Conservation (phyloP, 1,140 invertebrate species). For the Trichonephila clavata region DNA sequence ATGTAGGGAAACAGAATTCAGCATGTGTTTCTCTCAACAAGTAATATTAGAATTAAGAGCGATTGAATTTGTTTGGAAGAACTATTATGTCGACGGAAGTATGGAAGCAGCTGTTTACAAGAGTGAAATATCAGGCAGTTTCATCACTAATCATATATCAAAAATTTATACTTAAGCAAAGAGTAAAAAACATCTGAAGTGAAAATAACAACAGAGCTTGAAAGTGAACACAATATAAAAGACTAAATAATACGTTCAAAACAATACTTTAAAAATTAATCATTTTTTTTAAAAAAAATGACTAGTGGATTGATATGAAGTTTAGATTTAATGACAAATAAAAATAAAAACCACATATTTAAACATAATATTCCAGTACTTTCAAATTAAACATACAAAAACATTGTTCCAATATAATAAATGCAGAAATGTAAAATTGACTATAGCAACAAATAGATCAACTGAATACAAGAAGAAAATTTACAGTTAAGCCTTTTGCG, state of each 20-base stretch:
- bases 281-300: neutral
- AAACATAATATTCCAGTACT: neutral
- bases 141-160: neutral
- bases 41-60: neutral
- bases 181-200: neutral
- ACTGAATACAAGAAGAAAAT: neutral
- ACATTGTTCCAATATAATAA: neutral
- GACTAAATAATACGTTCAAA: neutral
- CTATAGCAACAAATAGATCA: neutral
- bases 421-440: neutral
- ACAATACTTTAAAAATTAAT: neutral
- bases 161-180: neutral
- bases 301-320: neutral
- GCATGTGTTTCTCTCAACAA: neutral
- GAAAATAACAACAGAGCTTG: neutral
- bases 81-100: conserved; percentile 1
- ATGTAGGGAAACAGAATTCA: neutral
- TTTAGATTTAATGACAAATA: neutral
- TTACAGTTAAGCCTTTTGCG: neutral
- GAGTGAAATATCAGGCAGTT: neutral
- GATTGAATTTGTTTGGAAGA: neutral
- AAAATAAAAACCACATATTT: neutral
- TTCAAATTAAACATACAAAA: neutral
- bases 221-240: neutral
- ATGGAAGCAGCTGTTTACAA: neutral